phyloP scores from a whole-genome alignment of 1,140 invertebrate genomes.

The Plectrocnemia conspersa region DNA sequence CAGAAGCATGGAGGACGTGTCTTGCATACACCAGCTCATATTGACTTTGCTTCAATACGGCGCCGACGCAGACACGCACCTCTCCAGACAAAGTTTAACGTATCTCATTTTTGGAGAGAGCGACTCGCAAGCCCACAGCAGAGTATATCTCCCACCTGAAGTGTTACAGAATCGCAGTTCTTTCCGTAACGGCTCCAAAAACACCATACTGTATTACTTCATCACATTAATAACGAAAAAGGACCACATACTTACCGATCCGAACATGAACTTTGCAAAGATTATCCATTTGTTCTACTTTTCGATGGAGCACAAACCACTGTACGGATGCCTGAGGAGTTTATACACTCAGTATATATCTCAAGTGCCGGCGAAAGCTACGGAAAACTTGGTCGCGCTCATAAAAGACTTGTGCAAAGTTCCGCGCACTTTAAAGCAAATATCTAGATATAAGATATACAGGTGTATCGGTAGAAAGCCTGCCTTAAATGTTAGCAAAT shows the following conservation, averaged over 20 bases:
- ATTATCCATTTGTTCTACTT: constrained; percentile 64
- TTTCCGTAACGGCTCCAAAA: constrained; percentile 57
- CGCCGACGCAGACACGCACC: constrained; percentile 58
- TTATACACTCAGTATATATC: constrained; percentile 62
- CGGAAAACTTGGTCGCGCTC: constrained; percentile 56
- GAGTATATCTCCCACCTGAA: constrained; percentile 25
- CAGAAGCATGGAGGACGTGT: constrained; percentile 58
- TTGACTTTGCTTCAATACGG: constrained; percentile 63
- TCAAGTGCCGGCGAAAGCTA: constrained; percentile 60
- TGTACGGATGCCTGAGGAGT: constrained; percentile 59
- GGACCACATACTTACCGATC: constrained; percentile 63
- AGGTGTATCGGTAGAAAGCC: constrained; percentile 57
- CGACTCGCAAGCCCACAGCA: constrained; percentile 20
- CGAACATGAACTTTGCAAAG: constrained; percentile 57
- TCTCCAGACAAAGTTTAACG: constrained; percentile 37
- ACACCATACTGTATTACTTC: constrained; percentile 65
- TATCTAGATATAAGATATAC: constrained; percentile 62
- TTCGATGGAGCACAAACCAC: constrained; percentile 61
- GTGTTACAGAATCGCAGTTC: constrained; percentile 44
- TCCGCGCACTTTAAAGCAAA: constrained; percentile 62
- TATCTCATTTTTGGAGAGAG: constrained; percentile 32
- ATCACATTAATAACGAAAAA: constrained; percentile 63
- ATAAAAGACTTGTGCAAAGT: constrained; percentile 59
- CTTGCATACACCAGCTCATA: constrained; percentile 65
- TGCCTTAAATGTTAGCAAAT: constrained; percentile 59